These are phyloP conservation scores for Conopomorpha cramerella DNA, from an alignment of 1,140 invertebrate genomes.

Conservation along the genomic window DNA sequence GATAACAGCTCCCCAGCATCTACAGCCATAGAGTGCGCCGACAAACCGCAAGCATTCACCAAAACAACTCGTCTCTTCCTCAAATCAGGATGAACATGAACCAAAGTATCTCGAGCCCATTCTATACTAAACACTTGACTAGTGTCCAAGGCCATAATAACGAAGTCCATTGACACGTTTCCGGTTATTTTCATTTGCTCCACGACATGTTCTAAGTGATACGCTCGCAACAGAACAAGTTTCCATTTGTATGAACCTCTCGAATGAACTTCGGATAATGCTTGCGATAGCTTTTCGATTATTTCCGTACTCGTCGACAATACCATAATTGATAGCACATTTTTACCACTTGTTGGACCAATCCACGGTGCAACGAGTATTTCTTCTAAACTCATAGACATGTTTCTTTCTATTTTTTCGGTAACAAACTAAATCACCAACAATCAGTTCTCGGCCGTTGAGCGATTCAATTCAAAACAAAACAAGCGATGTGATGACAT, in stretches of 20 bases:
- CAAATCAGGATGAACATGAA: conserved; percentile 38
- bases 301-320: conserved; percentile 30
- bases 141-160: conserved; percentile 39
- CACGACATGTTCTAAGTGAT: conserved; percentile 29
- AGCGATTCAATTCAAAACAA: too few species aligned
- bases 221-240: conserved; percentile 25
- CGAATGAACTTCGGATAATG: conserved; percentile 26
- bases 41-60: conserved; percentile 34
- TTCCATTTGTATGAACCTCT: conserved; percentile 36
- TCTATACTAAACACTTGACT: conserved; percentile 37
- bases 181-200: conserved; percentile 31
- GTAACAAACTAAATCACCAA: too few species aligned
- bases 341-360: conserved; percentile 28
- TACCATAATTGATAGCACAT: conserved; percentile 27
- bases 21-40: conserved; percentile 32
- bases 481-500: too few species aligned
- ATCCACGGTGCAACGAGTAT: conserved; percentile 31
- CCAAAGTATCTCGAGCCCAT: conserved; percentile 29
- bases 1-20: conserved; percentile 31
- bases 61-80: conserved; percentile 29
- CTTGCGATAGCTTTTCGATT: conserved; percentile 33
- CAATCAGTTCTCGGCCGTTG: too few species aligned
- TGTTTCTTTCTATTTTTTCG: too few species aligned
- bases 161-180: conserved; percentile 35
- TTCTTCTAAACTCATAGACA: too few species aligned